Evolutionary conservation across 2,797 vertebrate genomes (phyloP), one percentile per base, ranked within the genome.

Genomic region (Rhinogobio ventralis): DNA sequence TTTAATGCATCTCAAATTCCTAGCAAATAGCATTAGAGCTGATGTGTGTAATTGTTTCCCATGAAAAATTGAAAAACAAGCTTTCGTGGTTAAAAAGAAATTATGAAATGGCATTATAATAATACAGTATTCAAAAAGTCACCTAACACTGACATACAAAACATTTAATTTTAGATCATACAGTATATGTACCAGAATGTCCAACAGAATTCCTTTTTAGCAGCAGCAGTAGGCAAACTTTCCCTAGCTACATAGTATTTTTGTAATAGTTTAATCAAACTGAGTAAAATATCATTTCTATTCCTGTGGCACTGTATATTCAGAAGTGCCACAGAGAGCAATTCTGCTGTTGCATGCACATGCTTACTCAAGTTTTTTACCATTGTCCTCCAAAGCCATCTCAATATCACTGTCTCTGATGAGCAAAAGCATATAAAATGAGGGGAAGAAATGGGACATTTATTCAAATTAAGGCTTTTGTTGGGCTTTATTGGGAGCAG

Each of bases 401-500:
- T 45, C 60, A 55, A 81, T 82, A 81, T 64, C 30, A 57, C 64
- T 81, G 77, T 81, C 73, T n/a, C 85, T 85, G 87, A 92, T 87
- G 88, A 90, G 89, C 62, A 77, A 71, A 89, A 79, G 89, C 88
- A 88, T 91, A 91, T 90, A 11, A 86, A 87, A 88, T 84, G 23
- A 83, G 81, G 86, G 20, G 81, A 88, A 87, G 84, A 42, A 89
- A 88, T 88, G 90, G 88, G 88, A 93, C 94, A 95, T 95, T 93
- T 91, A 93, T 95, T 94, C 90, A 92, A 90, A 94, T 95, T 94
- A 94, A 88, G 49, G 89, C 67, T 88, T 90, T 91, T 92, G 93
- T 90, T 87, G 91, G 89, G 89, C 88, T 91, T 92, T 87, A 88
- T 86, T 88, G 90, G 89, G 49, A 94, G 91, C 94, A 95, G 94